Base-by-base conservation (phyloP, 2,113 vertebrate genomes). In the Pelusios castaneus region DNA sequence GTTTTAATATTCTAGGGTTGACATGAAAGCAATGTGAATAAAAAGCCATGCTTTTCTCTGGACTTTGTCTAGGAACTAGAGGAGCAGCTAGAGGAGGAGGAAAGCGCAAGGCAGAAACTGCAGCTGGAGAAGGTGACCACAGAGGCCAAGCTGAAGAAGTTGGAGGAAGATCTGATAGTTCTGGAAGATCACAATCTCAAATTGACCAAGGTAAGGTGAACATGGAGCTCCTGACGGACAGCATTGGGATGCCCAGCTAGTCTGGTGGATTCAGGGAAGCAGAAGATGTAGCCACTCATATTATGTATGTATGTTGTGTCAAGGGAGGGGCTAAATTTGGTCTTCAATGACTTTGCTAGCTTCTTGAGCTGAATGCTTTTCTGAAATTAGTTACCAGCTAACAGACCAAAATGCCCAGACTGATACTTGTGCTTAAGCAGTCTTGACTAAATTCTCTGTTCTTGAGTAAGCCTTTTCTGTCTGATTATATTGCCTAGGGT, bases 61-160 rank as follows among this genome's bases (percentile, higher is more conserved):
- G 81, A 8, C 63, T 2, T 82, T 63, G 0, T 82, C 31, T 93
- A 99, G 99, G 99, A 99, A 31, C 96, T 99, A 70, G 99, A 99
- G 97, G 99, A 99, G 94, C 99, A 99, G 97, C 98, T 99, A 94
- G 99, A 99, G 94, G 99, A 99, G 93, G 99, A 99, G 88, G 99
- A 99, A 95, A 99, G 98, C 0, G 99, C 99, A 83, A 98, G 99
- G 78, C 99, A 99, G 97, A 99, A 99, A 95, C 97, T 99, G 41
- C 99, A 99, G 96, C 98, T 99, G 85, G 99, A 99, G 95, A 99
- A 99, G 91, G 99, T 99, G 92, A 99, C 99, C 60, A 92, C 98
- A 3, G 99, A 99, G 92, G 98, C 99, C 88, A 99, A 99, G 94
- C 43, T 99, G 95, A 99, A 99, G 98, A 99, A 99, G 94, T 94